Percentiles rank a stretch among this genome's conserved stretches.
phyloP scores from a whole-genome alignment of 1,140 invertebrate species.

The Eurosta solidaginis region DNA sequence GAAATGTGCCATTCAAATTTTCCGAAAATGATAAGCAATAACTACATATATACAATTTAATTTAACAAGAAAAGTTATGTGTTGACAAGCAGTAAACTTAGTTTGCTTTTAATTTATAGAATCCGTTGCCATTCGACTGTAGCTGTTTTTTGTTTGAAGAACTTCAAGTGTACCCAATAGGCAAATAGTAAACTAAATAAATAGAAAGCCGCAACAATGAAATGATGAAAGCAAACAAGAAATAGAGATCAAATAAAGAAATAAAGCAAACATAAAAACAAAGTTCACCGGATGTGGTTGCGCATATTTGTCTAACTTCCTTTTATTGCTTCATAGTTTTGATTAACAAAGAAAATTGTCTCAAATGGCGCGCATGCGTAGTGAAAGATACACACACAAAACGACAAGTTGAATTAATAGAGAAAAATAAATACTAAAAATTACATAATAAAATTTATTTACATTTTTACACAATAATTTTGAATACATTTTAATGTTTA shows the following conservation, averaged over 20 bases:
- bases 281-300: conserved; percentile 19
- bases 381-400: background rate
- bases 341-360: conserved; percentile 15
- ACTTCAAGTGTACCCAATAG: background rate
- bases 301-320: conserved; percentile 20
- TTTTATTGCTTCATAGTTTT: background rate
- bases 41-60: conserved; percentile 12
- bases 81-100: background rate
- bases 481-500: background rate
- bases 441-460: background rate
- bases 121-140: background rate
- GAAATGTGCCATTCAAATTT: background rate
- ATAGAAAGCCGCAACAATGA: conserved; percentile 18
- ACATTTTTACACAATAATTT: background rate
- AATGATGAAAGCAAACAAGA: background rate
- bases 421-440: background rate
- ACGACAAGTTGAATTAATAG: background rate
- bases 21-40: background rate
- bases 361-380: background rate
- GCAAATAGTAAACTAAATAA: conserved; percentile 3
- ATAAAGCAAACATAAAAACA: background rate
- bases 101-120: background rate
- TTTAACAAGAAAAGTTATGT: background rate
- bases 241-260: background rate
- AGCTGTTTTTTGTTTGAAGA: background rate